A percentile compares a stretch with the other conserved stretches of the same genome.
phyloP scores from a whole-genome alignment of 2,113 vertebrate genomes.

The Hassar affinis region DNA sequence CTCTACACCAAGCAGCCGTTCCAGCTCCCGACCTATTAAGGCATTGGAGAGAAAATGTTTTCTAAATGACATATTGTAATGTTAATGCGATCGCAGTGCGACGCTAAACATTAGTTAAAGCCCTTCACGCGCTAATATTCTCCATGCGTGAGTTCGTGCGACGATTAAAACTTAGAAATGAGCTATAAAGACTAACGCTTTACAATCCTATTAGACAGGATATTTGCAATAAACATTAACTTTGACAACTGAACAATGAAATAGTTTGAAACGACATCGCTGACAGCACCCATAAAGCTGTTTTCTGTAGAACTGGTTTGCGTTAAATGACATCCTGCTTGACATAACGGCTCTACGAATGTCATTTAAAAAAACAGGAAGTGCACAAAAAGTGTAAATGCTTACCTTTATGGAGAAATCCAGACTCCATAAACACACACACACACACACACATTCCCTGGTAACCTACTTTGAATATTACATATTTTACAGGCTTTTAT shows the following conservation, averaged over 20 bases:
- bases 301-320: neutral
- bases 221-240: neutral
- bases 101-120: constrained; percentile 2
- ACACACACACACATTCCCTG: neutral
- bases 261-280: neutral
- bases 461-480: neutral
- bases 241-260: neutral
- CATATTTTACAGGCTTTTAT: neutral
- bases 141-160: neutral
- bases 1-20: neutral
- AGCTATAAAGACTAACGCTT: constrained; percentile 14
- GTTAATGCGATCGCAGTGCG: constrained; percentile 11
- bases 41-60: neutral
- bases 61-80: constrained; percentile 11
- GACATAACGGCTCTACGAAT: neutral
- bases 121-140: neutral
- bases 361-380: neutral
- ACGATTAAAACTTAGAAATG: constrained; percentile 22
- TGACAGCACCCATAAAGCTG: neutral
- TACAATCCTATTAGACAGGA: neutral
- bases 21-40: neutral
- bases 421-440: neutral
- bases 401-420: neutral
- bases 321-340: neutral
- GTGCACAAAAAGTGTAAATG: neutral